phyloP scores from a whole-genome alignment of 2,797 vertebrate genomes.

The Botia almorhae region DNA sequence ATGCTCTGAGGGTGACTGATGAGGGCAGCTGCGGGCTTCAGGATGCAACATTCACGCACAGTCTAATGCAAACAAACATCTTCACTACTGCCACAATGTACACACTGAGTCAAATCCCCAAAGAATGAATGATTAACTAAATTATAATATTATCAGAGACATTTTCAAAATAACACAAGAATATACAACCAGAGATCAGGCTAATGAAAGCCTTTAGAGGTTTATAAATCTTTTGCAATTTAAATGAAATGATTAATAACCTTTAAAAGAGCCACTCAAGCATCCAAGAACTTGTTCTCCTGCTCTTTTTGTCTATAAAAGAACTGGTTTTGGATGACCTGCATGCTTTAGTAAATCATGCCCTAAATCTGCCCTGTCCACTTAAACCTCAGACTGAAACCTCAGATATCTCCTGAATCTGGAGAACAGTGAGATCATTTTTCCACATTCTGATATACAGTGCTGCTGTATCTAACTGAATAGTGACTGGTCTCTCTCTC shows the following conservation, averaged over 20 bases:
- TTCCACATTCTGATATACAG: neutral
- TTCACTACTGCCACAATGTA: conserved; percentile 19
- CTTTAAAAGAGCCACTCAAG: conserved; percentile 9
- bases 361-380: conserved; percentile 35
- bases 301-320: conserved; percentile 52
- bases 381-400: conserved; percentile 33
- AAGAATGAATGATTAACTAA: conserved; percentile 11
- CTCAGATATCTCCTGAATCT: conserved; percentile 36
- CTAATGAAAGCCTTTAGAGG: neutral
- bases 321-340: conserved; percentile 56
- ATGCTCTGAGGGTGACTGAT: conserved; percentile 76
- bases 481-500: conserved; percentile 26
- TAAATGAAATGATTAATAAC: conserved; percentile 23
- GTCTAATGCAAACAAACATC: conserved; percentile 9
- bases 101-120: neutral
- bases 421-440: conserved; percentile 20
- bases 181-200: neutral
- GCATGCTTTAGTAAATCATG: conserved; percentile 33
- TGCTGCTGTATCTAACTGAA: no score
- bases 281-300: conserved; percentile 34
- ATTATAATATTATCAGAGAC: neutral
- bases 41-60: conserved; percentile 24
- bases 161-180: neutral
- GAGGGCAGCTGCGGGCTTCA: conserved; percentile 73
- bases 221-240: conserved; percentile 18